Conservation (phyloP, 2,797 vertebrate genomes). For the Acanthurus lineatus region DNA sequence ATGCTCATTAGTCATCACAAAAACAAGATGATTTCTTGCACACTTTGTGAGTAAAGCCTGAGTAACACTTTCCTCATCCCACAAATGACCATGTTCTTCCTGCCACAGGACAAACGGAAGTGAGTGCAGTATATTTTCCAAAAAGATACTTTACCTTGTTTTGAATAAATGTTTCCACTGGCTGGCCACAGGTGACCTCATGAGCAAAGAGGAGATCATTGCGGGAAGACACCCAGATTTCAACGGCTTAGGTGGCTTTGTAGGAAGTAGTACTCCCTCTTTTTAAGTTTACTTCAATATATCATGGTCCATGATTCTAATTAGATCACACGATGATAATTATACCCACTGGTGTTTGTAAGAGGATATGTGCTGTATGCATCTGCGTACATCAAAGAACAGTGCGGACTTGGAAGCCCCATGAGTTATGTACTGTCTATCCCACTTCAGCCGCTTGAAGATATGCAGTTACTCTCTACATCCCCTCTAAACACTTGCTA, state of each 20-base stretch:
- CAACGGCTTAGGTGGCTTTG: constrained; percentile 49
- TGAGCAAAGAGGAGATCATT: constrained; percentile 59
- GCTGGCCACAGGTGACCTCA: constrained; percentile 69
- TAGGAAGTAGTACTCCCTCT: constrained; percentile 31
- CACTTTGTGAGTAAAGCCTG: constrained; percentile 75
- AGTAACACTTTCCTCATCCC: constrained; percentile 79
- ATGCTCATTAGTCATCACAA: constrained; percentile 74
- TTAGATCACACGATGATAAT: constrained; percentile 56
- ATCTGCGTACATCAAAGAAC: constrained; percentile 69
- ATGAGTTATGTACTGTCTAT: constrained; percentile 61
- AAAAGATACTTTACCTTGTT: constrained; percentile 75
- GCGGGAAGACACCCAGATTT: constrained; percentile 54
- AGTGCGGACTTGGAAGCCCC: constrained; percentile 42
- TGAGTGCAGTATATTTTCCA: constrained; percentile 65
- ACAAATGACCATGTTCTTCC: constrained; percentile 74
- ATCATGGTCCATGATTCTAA: constrained; percentile 44
- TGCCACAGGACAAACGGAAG: constrained; percentile 73
- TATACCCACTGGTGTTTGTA: constrained; percentile 54
- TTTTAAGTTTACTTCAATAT: constrained; percentile 24
- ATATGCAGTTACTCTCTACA: constrained; percentile 67
- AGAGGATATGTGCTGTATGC: constrained; percentile 51
- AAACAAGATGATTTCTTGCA: constrained; percentile 67
- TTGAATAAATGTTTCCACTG: constrained; percentile 75
- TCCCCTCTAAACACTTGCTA: constrained; percentile 68
- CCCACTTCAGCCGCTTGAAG: constrained; percentile 61